Evolutionary conservation across 2,797 vertebrate genomes (phyloP), one percentile per base, ranked within the genome.

Genomic region (Salmo trutta): DNA sequence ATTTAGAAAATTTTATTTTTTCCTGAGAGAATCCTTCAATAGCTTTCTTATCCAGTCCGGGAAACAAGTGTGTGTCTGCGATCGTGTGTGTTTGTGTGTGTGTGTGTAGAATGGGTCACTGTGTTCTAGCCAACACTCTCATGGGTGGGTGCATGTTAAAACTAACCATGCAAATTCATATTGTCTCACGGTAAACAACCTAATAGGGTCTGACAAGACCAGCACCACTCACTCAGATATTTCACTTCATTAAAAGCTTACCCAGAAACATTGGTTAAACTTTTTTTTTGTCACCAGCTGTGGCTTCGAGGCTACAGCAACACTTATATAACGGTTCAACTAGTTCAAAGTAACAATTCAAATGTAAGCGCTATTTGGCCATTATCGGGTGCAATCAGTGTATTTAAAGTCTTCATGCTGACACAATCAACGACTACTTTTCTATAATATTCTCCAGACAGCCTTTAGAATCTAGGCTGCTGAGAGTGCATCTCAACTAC

Each of bases 21-120:
- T 94, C 94, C 94, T 94, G 94, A 95, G 94, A 94, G 93, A 93
- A 93, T 94, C 92, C 91, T 93, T 95, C 93, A 94, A 92, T 91
- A 93, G 87, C 91, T 93, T 93, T 92, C 88, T 91, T 62, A 88
- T 88, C 90, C 89, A 90, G 84, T 91, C 88, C 91, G 87, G 89
- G 89, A 88, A 89, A 86, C 91, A 88, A 83, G 85, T 90, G 76
- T 84, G 89, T 88, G 88, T 85, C 54, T 76, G 79, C 7, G 21
- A n/a, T 17, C 27, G n/a, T 64, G 59, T 65, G n/a, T 64, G 59
- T 64, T 7, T 65, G 62, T 27, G n/a, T 65, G 62, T 65, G 62
- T 24, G 62, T 65, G 62, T 24, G 71, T 79, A 85, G 79, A 79
- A 65, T 15, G 75, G 64, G 77, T 80, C 74, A 2, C 21, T 67